Evolutionary conservation across 2,888 invertebrate species (phyloP), one percentile per base, ranked within the genome.

Genomic region (Megastigmus dorsalis): DNA sequence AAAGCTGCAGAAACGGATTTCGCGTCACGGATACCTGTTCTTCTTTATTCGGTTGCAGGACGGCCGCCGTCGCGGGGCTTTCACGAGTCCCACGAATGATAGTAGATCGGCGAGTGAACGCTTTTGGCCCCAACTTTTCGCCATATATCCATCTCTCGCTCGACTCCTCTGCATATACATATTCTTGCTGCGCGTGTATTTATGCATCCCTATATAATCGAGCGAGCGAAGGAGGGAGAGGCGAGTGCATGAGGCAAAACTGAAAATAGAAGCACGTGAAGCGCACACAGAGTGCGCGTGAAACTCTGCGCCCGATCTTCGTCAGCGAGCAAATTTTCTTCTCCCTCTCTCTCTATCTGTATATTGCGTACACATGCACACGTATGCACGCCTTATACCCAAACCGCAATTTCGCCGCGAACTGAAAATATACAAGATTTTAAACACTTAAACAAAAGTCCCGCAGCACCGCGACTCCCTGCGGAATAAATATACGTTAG

Each of bases 221-320:
- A 20, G 15, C 10, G 23, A 1, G 20, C 5, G 3, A 13, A 59
- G 48, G 23, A 20, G 10, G 3, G 15, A 59, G 48, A 30, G 28
- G 10, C 67, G 41, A n/a, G n/a, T n/a, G n/a, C n/a, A n/a, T n/a
- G 48, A 30, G 28, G 10, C 67, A 33, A 60, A 62, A 62, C 75
- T 60, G 54, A 79, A 80, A 80, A 80, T 80, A 80, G 78, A 76
- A 77, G 23, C 74, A 76, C 71, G 74, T 74, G 77, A 76, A 79
- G 70, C 75, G 77, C 77, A 74, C 68, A 65, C 70, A 33, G 67
- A 59, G 52, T 74, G 74, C 77, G 79, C 78, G 77, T 76, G 77
- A 75, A 79, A 68, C 18, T n/a, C n/a, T n/a, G n/a, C n/a, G 9
- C 50, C 74, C 60, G 72, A 71, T 77, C 74, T 76, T 70, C 74